Base-by-base conservation (phyloP, 2,113 vertebrate genomes). In the Panthera uncia region DNA sequence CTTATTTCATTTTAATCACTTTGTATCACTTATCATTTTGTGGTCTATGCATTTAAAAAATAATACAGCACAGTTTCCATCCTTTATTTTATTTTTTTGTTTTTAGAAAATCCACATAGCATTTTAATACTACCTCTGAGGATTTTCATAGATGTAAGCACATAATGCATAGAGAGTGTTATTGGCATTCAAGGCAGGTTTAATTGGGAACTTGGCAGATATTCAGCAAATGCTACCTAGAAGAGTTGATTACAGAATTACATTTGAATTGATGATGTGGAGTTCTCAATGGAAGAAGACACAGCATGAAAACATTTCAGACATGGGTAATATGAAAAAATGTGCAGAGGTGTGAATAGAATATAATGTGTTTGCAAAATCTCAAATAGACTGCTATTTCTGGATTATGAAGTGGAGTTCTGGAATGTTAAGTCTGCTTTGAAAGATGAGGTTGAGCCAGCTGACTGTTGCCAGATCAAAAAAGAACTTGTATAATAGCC, bases 221-320 rank as follows among this genome's bases (percentile, higher is more conserved):
- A 96, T 90, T 98, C 68, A 86, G 68, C 18, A 87, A 95, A 87
- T 87, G 73, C 76, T 87, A 66, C 50, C n/a, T 68, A 73, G 66
- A 82, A 96, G 61, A 83, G 27, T 74, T 95, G 88, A 97, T 96
- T 96, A 87, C 80, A 96, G 63, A 93, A 92, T 78, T 92, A 73
- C 52, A 92, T 96, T 95, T 89, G 50, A 97, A 94, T 95, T 92
- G 61, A 92, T 92, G 79, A 95, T 87, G 86, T 95, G 19, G 57
- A 71, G 33, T 83, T 96, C 36, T 94, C 88, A 96, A n/a, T 95
- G 89, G 79, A 86, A 90, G 80, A 94, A 92, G 48, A 86, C 78
- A 76, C 48, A 86, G 18, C 74, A 95, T 71, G 61, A 81, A 92
- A 96, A 74, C 14, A 92, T 94, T 82, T 89, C 65, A 91, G 41